Conservation (phyloP, 1,140 invertebrate species). For the Galleria mellonella region DNA sequence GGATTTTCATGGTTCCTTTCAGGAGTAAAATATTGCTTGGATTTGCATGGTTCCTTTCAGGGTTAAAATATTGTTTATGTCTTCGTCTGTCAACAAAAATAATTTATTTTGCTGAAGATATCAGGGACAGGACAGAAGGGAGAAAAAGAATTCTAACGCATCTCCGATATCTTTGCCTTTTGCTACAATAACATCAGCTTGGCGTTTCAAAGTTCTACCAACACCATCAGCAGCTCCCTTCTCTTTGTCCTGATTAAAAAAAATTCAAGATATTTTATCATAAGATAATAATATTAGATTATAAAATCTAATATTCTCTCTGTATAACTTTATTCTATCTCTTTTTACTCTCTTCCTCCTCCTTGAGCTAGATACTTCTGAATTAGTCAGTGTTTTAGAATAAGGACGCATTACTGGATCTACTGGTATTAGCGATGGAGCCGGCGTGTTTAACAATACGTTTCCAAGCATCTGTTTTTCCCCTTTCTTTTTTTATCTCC, state of each 20-base stretch:
- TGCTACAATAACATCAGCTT: conserved; percentile 4
- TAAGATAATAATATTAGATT: too few species aligned
- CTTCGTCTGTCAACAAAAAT: background rate
- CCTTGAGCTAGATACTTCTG: too few species aligned
- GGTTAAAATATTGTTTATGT: too few species aligned
- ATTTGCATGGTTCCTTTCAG: conserved; percentile 8
- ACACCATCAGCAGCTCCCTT: background rate
- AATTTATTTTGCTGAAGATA: conserved; percentile 6
- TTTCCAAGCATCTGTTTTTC: background rate
- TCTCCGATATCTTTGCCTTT: conserved; percentile 12
- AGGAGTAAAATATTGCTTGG: conserved; percentile 10
- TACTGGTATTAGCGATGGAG: background rate
- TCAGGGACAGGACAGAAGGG: conserved; percentile 3
- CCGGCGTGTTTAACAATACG: too few species aligned
- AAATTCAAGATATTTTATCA: background rate
- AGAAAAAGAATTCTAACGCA: conserved; percentile 7
- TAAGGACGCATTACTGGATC: too few species aligned
- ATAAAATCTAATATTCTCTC: too few species aligned
- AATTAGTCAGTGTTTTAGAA: too few species aligned
- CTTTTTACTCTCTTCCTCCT: background rate
- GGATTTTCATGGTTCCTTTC: conserved; percentile 15
- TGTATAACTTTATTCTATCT: background rate
- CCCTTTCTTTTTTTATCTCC: conserved; percentile 16
- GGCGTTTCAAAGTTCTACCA: background rate
- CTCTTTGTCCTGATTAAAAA: background rate